phyloP scores from a whole-genome alignment of 2,797 vertebrate species.

The Aldrovandia affinis region DNA sequence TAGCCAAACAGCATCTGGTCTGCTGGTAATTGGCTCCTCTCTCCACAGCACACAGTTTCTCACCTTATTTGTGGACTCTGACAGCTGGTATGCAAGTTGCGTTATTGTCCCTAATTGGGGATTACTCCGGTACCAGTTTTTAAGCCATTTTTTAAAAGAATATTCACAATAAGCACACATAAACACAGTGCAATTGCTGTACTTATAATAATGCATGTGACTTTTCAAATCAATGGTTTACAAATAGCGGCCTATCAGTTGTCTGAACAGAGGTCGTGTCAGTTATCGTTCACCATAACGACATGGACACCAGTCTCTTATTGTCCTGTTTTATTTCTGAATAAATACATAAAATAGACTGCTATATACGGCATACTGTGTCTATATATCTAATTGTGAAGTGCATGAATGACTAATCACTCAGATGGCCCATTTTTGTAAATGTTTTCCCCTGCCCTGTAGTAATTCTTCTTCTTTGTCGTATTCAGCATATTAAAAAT shows the following conservation, averaged over 20 bases:
- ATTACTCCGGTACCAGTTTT: constrained; percentile 72
- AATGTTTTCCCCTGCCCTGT: constrained; percentile 9
- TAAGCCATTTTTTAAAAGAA: constrained; percentile 50
- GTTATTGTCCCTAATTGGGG: constrained; percentile 69
- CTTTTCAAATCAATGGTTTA: constrained; percentile 22
- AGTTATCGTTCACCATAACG: background rate
- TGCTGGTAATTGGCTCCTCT: constrained; percentile 73
- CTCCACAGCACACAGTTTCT: constrained; percentile 48
- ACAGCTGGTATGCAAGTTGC: constrained; percentile 54
- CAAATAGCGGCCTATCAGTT: constrained; percentile 8
- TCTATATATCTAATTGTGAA: constrained; percentile 5
- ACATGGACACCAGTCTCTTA: background rate
- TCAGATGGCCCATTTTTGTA: constrained; percentile 9
- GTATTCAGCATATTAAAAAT: constrained; percentile 62
- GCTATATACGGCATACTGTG: background rate
- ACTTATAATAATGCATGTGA: background rate
- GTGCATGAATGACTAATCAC: background rate
- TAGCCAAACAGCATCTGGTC: constrained; percentile 76
- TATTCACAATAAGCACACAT: background rate
- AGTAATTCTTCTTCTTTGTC: background rate
- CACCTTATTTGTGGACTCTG: constrained; percentile 33
- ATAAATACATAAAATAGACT: background rate
- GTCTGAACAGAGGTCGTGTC: background rate
- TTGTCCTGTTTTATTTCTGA: background rate
- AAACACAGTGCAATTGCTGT: background rate